Base-by-base conservation (phyloP, 2,888 invertebrate species). In the Frankliniella fusca region DNA sequence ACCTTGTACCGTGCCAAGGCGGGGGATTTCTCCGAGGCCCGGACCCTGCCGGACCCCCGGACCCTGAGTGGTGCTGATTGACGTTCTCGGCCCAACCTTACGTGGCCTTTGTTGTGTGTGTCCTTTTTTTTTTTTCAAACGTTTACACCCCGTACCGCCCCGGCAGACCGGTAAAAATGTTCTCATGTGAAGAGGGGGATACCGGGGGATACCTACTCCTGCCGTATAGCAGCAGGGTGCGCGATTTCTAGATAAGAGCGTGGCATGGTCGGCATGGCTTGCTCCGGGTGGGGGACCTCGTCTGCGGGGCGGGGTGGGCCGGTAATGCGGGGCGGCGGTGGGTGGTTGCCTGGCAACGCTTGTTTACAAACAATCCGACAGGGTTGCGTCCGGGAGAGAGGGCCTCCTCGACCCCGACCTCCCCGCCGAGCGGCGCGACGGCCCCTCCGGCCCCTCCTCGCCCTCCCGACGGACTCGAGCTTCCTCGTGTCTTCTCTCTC, bases 311-410 rank as follows among this genome's bases (percentile, higher is more conserved):
- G 70, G 70, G 70, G 70, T 23, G 70, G 9, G 70, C 23, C 70
- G 70, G 70, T 11, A 10, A 23, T 8, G 70, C 54, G 5, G 70
- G 8, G 70, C 23, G 23, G 70, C 23, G 70, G 23, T 7, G 27
- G 23, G 23, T 27, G 70, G 70, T 76, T 76, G 70, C 70, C 70
- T 76, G 27, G 70, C 27, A 23, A 76, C 70, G 70, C 70, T 12
- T 76, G 70, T 76, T 76, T 76, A 76, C 70, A 76, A 76, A 76
- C 70, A 76, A 76, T 76, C 70, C 70, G 70, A 54, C 54, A 20
- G 54, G 20, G 54, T 15, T 54, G 54, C 54, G 54, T 54, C 54
- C 54, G 12, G 20, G 54, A 20, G 38, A 38, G 38, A 38, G 38
- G 18, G 18, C 54, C 54, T 54, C 54, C 20, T 10, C 70, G 70